These are phyloP conservation scores for Drosophila ananassae DNA, from an alignment of 1,140 invertebrate genomes.

Conservation along the genomic window DNA sequence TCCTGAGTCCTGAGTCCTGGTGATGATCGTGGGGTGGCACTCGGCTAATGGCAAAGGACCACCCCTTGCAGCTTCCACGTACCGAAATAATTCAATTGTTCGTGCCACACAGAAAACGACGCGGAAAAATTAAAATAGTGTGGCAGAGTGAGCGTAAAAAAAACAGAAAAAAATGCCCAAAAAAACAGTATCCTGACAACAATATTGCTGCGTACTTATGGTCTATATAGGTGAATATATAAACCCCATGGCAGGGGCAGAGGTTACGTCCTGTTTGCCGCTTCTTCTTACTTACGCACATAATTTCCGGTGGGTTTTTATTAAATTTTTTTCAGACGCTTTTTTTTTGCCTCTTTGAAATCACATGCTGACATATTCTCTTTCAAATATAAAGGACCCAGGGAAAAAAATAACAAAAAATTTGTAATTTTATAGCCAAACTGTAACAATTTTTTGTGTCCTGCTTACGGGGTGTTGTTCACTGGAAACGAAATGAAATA, in stretches of 20 bases:
- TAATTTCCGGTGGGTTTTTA: constrained; percentile 79
- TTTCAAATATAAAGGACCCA: constrained; percentile 56
- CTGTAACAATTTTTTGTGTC: constrained; percentile 66
- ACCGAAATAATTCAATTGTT: constrained; percentile 84
- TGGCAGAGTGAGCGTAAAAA: constrained; percentile 52
- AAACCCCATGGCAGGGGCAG: constrained; percentile 15
- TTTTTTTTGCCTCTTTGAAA: constrained; percentile 39
- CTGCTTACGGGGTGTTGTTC: constrained; percentile 44
- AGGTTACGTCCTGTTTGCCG: constrained; percentile 41
- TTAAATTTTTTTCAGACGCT: constrained; percentile 54
- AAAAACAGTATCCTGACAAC: constrained; percentile 53
- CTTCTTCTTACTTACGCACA: constrained; percentile 61
- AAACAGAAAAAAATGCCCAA: constrained; percentile 36
- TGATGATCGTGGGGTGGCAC: constrained; percentile 71
- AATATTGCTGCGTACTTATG: constrained; percentile 64
- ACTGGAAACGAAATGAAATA: constrained; percentile 61
- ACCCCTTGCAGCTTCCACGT: constrained; percentile 69
- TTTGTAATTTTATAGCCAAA: constrained; percentile 77
- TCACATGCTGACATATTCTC: constrained; percentile 82
- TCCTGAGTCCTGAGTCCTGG: constrained; percentile 14
- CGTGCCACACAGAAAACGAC: constrained; percentile 67
- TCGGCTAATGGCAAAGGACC: constrained; percentile 63
- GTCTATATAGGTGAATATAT: constrained; percentile 44
- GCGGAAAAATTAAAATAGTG: constrained; percentile 80
- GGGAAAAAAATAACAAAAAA: constrained; percentile 43